Evolutionary conservation across 2,797 vertebrate genomes (phyloP).

Genomic region (Sparus aurata): DNA sequence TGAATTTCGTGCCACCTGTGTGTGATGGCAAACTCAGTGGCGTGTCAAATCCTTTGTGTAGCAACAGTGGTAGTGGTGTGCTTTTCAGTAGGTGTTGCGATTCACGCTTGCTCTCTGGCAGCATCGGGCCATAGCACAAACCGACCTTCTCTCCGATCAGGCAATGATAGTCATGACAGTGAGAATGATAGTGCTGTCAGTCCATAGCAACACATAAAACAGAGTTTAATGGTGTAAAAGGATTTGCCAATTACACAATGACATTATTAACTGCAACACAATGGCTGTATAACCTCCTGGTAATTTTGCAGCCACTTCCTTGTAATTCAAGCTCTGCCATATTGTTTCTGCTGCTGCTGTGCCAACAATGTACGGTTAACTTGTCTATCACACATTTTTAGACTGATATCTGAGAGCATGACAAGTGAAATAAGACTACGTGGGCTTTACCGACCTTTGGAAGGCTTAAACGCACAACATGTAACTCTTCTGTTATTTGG

Average conservation of each 20-base stretch:
- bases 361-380: background rate
- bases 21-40: slow-evolving; percentile 13
- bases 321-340: background rate
- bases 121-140: background rate
- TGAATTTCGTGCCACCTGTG: slow-evolving; percentile 29
- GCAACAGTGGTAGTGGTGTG: slow-evolving; percentile 30
- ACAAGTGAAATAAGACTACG: too few relatives aligned
- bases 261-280: slow-evolving; percentile 12
- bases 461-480: too few relatives aligned
- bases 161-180: slow-evolving; percentile 5
- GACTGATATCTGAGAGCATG: too few relatives aligned
- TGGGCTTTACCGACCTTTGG: too few relatives aligned
- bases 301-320: background rate
- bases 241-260: background rate
- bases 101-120: slow-evolving; percentile 17
- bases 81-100: slow-evolving; percentile 19
- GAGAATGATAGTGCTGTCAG: background rate
- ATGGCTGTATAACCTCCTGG: background rate
- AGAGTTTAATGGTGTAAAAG: slow-evolving; percentile 6
- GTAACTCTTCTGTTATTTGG: too few relatives aligned
- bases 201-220: slow-evolving; percentile 9
- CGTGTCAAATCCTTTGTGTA: slow-evolving; percentile 22
- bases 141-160: slow-evolving; percentile 7
- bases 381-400: too few relatives aligned
- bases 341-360: slow-evolving; percentile 11